phyloP scores from a whole-genome alignment of 2,888 invertebrate genomes.

The Chaetogeoica ovagalla region DNA sequence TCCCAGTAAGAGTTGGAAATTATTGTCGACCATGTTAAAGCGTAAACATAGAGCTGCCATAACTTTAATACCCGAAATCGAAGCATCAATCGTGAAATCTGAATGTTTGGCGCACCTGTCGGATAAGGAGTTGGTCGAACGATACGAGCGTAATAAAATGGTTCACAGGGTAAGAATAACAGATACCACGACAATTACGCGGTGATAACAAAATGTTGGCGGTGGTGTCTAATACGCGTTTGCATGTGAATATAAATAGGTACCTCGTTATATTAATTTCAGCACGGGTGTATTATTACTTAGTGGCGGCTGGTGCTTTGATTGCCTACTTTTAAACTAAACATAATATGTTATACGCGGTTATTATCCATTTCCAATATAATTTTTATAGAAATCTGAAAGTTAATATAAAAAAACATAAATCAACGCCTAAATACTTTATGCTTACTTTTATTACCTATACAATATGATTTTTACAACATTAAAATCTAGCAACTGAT shows the following conservation, averaged over 20 bases:
- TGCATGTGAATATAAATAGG: constrained; percentile 29
- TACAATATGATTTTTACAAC: no score
- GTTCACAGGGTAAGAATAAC: constrained; percentile 64
- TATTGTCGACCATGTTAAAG: constrained; percentile 31
- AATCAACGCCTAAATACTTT: no score
- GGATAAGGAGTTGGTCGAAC: constrained; percentile 62
- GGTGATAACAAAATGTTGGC: constrained; percentile 22
- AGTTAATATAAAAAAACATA: no score
- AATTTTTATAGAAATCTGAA: no score
- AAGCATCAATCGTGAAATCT: constrained; percentile 62
- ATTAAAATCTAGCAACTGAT: no score
- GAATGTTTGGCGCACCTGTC: constrained; percentile 63
- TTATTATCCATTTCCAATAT: no score
- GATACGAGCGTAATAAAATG: constrained; percentile 62
- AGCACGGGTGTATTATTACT: background rate
- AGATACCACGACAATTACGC: constrained; percentile 43
- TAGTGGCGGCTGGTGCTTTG: background rate
- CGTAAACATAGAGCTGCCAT: constrained; percentile 54
- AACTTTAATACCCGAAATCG: constrained; percentile 61
- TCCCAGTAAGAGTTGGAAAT: constrained; percentile 31
- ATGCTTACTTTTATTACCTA: no score
- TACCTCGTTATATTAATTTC: no score
- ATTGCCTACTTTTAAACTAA: background rate
- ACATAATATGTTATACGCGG: no score
- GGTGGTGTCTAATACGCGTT: constrained; percentile 28